Conservation (phyloP, 2,888 invertebrate species). For the Hermaeophaga mercurialis region DNA sequence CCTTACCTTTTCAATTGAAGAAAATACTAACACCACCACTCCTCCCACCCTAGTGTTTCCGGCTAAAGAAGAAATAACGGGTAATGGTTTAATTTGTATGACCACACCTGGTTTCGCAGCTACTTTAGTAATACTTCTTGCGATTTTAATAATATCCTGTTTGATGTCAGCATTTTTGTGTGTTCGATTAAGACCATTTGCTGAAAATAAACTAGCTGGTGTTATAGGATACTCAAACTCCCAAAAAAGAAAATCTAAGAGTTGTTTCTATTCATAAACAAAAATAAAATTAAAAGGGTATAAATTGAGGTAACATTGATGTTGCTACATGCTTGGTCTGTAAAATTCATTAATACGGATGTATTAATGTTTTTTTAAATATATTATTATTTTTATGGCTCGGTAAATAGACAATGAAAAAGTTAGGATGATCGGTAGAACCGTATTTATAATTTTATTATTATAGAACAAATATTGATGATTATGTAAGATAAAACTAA, state of each 20-base stretch:
- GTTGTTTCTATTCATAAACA: conserved; percentile 69
- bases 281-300: conserved; percentile 2
- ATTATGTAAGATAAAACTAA: no score
- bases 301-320: conserved; percentile 8
- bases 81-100: conserved; percentile 81
- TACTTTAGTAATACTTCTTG: conserved; percentile 80
- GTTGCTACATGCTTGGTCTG: conserved; percentile 42
- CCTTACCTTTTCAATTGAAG: conserved; percentile 81
- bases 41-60: conserved; percentile 75
- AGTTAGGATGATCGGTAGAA: no score
- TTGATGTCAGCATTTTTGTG: conserved; percentile 85
- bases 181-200: conserved; percentile 76
- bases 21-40: conserved; percentile 64
- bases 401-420: no score
- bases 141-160: conserved; percentile 83
- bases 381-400: no score
- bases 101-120: conserved; percentile 92
- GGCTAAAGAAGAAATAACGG: conserved; percentile 62
- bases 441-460: no score
- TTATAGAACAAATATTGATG: no score
- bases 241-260: conserved; percentile 59
- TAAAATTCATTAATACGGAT: conserved; percentile 34
- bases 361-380: conserved; percentile 30
- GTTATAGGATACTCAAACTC: conserved; percentile 35
- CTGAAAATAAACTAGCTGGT: conserved; percentile 54